phyloP scores from a whole-genome alignment of 2,888 invertebrate species.

The Archaeoteleia sp. region DNA sequence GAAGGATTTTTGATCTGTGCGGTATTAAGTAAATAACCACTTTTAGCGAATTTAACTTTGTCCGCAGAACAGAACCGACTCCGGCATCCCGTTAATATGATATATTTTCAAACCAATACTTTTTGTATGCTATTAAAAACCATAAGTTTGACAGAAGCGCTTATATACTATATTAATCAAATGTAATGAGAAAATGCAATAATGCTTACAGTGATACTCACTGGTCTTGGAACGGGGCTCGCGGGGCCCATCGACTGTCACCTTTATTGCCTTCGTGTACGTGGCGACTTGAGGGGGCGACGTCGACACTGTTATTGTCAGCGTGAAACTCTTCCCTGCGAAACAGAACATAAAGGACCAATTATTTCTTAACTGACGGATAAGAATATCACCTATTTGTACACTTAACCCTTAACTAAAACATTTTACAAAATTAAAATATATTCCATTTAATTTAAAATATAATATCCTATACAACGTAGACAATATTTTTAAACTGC shows the following conservation, averaged over 20 bases:
- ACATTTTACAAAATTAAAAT: not conserved
- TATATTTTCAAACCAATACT: no score
- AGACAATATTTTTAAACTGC: no score
- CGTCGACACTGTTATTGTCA: slow-evolving; percentile 96
- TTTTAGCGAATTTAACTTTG: no score
- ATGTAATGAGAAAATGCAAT: slow-evolving; percentile 51
- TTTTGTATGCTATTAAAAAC: no score
- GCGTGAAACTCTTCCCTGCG: slow-evolving; percentile 98
- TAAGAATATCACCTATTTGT: not conserved
- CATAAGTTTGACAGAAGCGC: slow-evolving; percentile 1
- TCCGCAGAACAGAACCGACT: no score
- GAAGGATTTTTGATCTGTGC: no score
- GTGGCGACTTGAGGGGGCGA: slow-evolving; percentile 96
- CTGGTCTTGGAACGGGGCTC: slow-evolving; percentile 97
- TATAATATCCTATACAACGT: no score
- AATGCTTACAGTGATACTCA: slow-evolving; percentile 82
- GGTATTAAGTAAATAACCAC: no score
- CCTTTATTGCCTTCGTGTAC: slow-evolving; percentile 98
- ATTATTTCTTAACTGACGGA: slow-evolving; percentile 14
- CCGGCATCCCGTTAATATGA: no score
- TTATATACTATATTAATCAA: slow-evolving; percentile 20
- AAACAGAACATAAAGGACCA: slow-evolving; percentile 59
- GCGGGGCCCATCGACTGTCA: slow-evolving; percentile 98
- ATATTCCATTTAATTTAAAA: not conserved
- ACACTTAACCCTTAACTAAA: no score